Base-by-base conservation (phyloP, 2,113 vertebrate genomes). In the Tachysurus fulvidraco region DNA sequence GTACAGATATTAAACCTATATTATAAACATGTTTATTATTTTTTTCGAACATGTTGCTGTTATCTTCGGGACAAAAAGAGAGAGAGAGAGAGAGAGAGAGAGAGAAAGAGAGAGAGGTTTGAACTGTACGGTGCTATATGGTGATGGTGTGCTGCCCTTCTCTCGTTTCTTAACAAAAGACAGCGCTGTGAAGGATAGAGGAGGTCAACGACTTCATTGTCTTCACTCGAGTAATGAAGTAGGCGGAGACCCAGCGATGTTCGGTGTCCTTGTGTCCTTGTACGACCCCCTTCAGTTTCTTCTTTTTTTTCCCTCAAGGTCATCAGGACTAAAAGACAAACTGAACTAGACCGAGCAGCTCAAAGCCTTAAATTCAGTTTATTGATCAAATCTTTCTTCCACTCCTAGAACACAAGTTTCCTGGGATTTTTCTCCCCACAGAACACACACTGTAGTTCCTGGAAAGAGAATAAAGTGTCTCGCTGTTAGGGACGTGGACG, bases 171-270 rank as follows among this genome's bases (percentile, higher is more conserved):
- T 41, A 88, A 88, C 89, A 86, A 78, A 78, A 79, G 77, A 64
- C 87, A 85, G 76, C 28, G 54, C 85, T 84, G 83, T 86, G 82
- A 85, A 83, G 67, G 86, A 85, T 69, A 36, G 55, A 62, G 77
- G 55, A 77, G 67, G 55, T 50, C 11, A 83, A 88, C 77, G 60
- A 79, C 28, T 55, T 85, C 82, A 36, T 83, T 90, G 89, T 90
- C 88, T 79, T 86, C 65, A 74, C 44, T 65, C 50, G 74, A 77
- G 80, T 30, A 36, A 82, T 59, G 17, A 23, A 69, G 74, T 54
- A 17, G 84, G 73, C 73, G 62, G 74, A 74, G 84, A 89, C 21
- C 52, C 52, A 36, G 80, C 67, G 7, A 52, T 67, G 78, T 57
- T 52, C 55, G 64, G 36, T 17, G 12, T 71, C 10, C 64, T 28